Percentiles rank a stretch among this genome's conserved stretches.
These are phyloP conservation scores for Mixornis gularis DNA, from an alignment of 2,113 vertebrate genomes.

Conservation along the genomic window DNA sequence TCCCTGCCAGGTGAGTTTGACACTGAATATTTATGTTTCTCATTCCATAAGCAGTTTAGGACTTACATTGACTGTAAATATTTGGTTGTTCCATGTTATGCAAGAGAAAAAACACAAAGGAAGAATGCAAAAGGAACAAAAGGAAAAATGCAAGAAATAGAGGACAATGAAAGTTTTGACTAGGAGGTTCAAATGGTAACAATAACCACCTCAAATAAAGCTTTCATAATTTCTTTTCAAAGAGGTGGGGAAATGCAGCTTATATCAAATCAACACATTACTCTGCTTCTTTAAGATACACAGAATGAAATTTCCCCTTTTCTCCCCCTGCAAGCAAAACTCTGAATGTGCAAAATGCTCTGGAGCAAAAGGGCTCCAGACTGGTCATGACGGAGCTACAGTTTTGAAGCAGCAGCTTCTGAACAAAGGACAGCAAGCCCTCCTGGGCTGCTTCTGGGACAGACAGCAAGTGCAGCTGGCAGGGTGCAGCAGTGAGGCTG, in stretches of 20 bases:
- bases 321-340: not conserved
- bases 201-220: not conserved
- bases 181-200: not conserved
- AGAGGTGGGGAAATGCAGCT: not conserved
- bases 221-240: not conserved
- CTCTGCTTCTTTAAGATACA: not conserved
- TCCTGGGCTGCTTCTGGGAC: not conserved
- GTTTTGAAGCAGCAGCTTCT: not conserved
- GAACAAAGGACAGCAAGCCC: not conserved
- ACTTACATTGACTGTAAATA: not conserved
- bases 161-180: not conserved
- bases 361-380: not conserved
- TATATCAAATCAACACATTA: not conserved
- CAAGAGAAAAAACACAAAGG: not conserved
- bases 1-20: not conserved
- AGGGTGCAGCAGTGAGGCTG: not conserved
- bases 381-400: not conserved
- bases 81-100: not conserved
- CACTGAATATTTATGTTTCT: not conserved
- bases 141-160: not conserved
- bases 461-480: not conserved
- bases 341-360: not conserved
- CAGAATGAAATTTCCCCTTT: not conserved
- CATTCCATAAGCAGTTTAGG: not conserved
- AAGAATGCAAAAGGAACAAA: not conserved